Conservation (phyloP, 1,140 invertebrate species). For the Drepana arcuata region DNA sequence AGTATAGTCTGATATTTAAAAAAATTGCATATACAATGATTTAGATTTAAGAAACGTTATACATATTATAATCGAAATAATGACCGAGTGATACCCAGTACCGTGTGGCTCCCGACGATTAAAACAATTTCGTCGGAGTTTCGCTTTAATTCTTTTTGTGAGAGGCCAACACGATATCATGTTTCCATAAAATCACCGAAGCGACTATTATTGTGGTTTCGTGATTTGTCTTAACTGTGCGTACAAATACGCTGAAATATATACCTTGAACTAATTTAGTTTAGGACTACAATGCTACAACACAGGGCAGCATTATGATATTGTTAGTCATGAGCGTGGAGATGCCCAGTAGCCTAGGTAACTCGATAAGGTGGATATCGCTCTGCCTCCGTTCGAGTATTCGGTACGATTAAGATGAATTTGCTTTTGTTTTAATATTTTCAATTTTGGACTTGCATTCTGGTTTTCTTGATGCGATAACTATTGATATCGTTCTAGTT, state of each 20-base stretch:
- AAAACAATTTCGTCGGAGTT: conserved; percentile 67
- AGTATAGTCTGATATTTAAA: too few species aligned
- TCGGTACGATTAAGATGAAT: conserved; percentile 65
- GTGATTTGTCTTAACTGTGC: conserved; percentile 40
- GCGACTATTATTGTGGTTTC: conserved; percentile 58
- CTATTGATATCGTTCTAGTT: too few species aligned
- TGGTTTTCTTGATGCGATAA: too few species aligned
- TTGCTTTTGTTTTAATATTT: conserved; percentile 60
- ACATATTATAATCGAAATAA: too few species aligned
- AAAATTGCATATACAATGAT: too few species aligned
- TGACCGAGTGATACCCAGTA: too few species aligned
- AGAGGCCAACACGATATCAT: conserved; percentile 62
- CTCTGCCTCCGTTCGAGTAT: conserved; percentile 61
- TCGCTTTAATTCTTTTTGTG: conserved; percentile 63
- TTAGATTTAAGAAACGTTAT: too few species aligned
- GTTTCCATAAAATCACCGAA: conserved; percentile 70
- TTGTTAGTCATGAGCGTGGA: conserved; percentile 9
- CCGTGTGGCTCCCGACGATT: conserved; percentile 62
- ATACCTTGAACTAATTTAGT: too few species aligned
- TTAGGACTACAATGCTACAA: too few species aligned
- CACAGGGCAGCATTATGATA: too few species aligned
- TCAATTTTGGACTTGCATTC: conserved; percentile 17
- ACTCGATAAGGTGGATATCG: conserved; percentile 65
- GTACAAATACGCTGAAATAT: conserved; percentile 9
- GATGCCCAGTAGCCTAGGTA: conserved; percentile 70